phyloP scores from a whole-genome alignment of 2,797 vertebrate species.

The Manis javanica region DNA sequence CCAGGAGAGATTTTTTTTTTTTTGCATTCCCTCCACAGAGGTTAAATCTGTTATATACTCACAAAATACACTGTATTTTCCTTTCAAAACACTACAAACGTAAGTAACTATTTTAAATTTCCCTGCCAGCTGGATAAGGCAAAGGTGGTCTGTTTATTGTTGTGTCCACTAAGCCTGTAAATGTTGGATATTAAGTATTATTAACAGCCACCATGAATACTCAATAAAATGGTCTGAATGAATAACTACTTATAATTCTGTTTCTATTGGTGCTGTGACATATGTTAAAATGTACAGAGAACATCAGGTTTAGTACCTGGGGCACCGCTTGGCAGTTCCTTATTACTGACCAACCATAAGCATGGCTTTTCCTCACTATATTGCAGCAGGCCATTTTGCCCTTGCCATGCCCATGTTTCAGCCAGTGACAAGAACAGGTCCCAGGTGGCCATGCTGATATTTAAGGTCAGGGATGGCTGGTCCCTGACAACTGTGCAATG shows the following conservation, averaged over 20 bases:
- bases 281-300: background rate
- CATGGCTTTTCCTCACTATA: background rate
- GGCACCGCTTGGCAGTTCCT: background rate
- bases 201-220: background rate
- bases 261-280: background rate
- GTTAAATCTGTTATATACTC: background rate
- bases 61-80: conserved; percentile 23
- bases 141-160: background rate
- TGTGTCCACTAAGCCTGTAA: background rate
- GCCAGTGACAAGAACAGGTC: background rate
- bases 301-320: background rate
- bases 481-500: background rate
- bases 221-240: background rate
- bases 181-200: background rate
- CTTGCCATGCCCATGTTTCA: background rate
- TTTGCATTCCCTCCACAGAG: background rate
- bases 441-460: background rate
- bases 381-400: background rate
- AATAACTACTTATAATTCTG: background rate
- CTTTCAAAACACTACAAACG: background rate
- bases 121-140: background rate
- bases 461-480: background rate
- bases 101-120: background rate
- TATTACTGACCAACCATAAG: background rate
- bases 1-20: background rate